Percentiles rank a stretch among this genome's conserved stretches.
Evolutionary conservation across 2,113 vertebrate genomes (phyloP).

Genomic region (Micronycteris hirsuta): DNA sequence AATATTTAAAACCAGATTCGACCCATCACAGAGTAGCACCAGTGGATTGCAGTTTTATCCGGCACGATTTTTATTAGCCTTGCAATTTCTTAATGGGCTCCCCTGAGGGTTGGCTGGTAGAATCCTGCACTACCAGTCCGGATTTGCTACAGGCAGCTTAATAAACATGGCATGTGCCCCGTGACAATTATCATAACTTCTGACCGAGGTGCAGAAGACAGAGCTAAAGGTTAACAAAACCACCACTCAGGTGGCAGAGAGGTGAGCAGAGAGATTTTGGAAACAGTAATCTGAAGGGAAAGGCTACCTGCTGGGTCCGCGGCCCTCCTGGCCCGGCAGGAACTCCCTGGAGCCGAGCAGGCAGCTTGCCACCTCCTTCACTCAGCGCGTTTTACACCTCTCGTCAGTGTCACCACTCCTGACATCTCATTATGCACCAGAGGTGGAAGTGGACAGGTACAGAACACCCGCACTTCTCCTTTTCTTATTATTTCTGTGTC

Average conservation of each 20-base stretch:
- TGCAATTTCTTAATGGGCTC: conserved; percentile 71
- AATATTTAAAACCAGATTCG: conserved; percentile 70
- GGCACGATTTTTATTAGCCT: conserved; percentile 72
- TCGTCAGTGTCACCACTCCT: conserved; percentile 78
- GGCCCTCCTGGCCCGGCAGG: conserved; percentile 51
- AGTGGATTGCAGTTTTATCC: conserved; percentile 74
- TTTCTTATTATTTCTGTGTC: conserved; percentile 75
- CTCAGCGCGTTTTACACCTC: conserved; percentile 61
- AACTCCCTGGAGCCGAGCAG: conserved; percentile 60
- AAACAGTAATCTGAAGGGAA: conserved; percentile 71
- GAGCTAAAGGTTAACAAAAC: conserved; percentile 59
- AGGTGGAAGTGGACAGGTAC: conserved; percentile 82
- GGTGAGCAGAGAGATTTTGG: not conserved
- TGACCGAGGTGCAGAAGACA: conserved; percentile 67
- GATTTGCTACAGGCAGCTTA: conserved; percentile 68
- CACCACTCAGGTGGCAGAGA: conserved; percentile 53
- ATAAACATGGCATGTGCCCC: conserved; percentile 65
- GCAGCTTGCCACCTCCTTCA: conserved; percentile 43
- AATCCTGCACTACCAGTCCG: conserved; percentile 59
- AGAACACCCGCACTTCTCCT: conserved; percentile 72
- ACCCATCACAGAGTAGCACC: conserved; percentile 49
- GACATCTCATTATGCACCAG: conserved; percentile 80
- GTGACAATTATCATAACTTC: conserved; percentile 59
- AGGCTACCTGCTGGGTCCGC: conserved; percentile 56
- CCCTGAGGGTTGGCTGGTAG: conserved; percentile 68